Base-by-base conservation (phyloP, 1,140 invertebrate species). In the Musca domestica region DNA sequence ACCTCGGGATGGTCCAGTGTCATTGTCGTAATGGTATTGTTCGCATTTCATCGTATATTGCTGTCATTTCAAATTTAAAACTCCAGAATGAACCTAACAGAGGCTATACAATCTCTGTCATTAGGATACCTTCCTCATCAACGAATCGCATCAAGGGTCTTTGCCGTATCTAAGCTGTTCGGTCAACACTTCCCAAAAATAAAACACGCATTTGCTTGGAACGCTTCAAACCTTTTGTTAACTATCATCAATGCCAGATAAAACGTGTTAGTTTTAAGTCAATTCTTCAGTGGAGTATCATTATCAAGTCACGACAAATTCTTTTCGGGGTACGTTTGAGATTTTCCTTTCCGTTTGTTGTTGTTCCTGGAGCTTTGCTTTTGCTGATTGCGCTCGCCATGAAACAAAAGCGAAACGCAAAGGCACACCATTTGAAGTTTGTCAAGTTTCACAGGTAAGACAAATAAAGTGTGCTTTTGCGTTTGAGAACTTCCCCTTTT, bases 301-400 rank as follows among this genome's bases (percentile, higher is more conserved):
- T 68, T 68, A 68, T 68, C 67, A 58, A 68, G 67, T 68, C 67
- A 68, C 67, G 67, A 68, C 67, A 68, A 68, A 68, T 68, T 68
- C 67, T 58, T 52, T 34, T 17, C 5, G 34, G 12, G 34, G 34
- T 41, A 41, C 34, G 34, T 41, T 41, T 41, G 34, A 41, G 34
- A 41, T 41, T 41, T 41, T 41, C 34, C 34, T 41, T 41, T 41
- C 10, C 5, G 34, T 41, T 41, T 10, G 10, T 41, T 12, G 10
- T 12, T 19, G 27, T 61, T 61, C 23, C 27, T 20, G 30, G 19
- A 41, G 34, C 20, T 61, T 34, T 34, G 22, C 41, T 19, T 30
- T 58, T 12, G 52, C 20, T 56, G 54, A 58, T 58, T 58, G 25
- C 17, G 27, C n/a, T 58, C 30, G 10, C 34, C 34, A 41, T 41